Evolutionary conservation across 2,113 vertebrate genomes (phyloP), one percentile per base, ranked within the genome.

Genomic region (Elaphurus davidianus): DNA sequence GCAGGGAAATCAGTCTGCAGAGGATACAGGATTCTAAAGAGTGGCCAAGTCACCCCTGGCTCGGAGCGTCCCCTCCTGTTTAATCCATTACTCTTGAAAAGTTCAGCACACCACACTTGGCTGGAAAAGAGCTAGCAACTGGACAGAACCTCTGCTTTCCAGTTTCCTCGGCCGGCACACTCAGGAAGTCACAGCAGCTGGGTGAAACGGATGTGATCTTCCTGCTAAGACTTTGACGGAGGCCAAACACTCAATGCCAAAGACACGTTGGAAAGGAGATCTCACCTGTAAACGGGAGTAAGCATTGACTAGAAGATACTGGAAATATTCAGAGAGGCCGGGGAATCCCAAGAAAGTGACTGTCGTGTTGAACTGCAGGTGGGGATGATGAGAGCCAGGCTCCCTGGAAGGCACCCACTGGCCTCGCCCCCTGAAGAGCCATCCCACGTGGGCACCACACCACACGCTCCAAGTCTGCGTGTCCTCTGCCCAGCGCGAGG

Each of bases 201-300:
- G 83, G 21, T 52, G 52, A 92, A 84, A 86, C 12, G 10, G 62
- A 33, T 43, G 33, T 9, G 0, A 40, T 14, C 55, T 36, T 64
- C 43, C 14, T 81, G 17, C 71, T 78, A 86, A 89, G 60, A 71
- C 27, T 96, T 50, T 85, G 79, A 89, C 30, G 12, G 62, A 79
- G 23, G 14, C 59, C 95, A 91, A 81, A 79, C 25, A 54, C 4
- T 28, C 19, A 13, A 36, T 64, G 94, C 21, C 59, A 33, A 90
- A 96, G 71, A 57, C 25, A 90, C 11, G 30, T 86, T 16, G 36
- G n/a, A 96, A 91, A 79, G n/a, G 33, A 97, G 50, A 47, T n/a
- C 52, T 92, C 47, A 91, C 45, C 36, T 86, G 43, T 78, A 79
- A 95, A 54, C 11, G 6, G 16, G 28, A 88, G 33, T 40, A n/a